These are phyloP conservation scores for Halichoeres trimaculatus DNA, from an alignment of 2,113 vertebrate species.

Conservation along the genomic window DNA sequence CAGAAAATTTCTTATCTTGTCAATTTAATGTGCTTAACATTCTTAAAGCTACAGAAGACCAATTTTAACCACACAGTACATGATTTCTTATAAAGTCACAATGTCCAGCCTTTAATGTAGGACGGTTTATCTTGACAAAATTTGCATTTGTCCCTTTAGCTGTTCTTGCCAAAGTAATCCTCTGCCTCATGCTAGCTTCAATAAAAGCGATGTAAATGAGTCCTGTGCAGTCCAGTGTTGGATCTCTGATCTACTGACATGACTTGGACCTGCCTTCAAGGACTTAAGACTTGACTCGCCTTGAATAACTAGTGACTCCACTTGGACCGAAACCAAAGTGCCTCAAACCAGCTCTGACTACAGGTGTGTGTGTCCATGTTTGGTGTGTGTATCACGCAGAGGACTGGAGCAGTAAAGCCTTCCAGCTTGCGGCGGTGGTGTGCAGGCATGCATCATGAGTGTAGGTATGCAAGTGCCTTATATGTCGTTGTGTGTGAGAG, in stretches of 20 bases:
- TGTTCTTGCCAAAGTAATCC: no score
- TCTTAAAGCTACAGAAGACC: no score
- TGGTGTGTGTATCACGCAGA: not conserved
- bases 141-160: no score
- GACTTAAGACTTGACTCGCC: not conserved
- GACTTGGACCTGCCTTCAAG: not conserved
- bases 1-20: no score
- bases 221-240: no score
- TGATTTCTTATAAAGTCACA: no score
- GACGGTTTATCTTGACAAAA: no score
- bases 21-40: no score
- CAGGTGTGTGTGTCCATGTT: constrained; percentile 16
- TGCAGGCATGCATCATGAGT: constrained; percentile 55
- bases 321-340: not conserved
- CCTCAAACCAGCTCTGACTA: not conserved
- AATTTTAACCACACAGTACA: no score
- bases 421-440: constrained; percentile 20
- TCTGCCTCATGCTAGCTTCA: no score
- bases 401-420: not conserved
- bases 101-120: no score
- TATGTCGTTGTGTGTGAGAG: constrained; percentile 65
- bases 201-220: no score
- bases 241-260: not conserved
- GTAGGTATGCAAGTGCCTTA: constrained; percentile 58
- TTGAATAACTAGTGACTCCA: constrained; percentile 3